Percentiles rank a stretch among this genome's conserved stretches.
phyloP scores from a whole-genome alignment of 2,797 vertebrate species.

The Apogon hyalosoma region DNA sequence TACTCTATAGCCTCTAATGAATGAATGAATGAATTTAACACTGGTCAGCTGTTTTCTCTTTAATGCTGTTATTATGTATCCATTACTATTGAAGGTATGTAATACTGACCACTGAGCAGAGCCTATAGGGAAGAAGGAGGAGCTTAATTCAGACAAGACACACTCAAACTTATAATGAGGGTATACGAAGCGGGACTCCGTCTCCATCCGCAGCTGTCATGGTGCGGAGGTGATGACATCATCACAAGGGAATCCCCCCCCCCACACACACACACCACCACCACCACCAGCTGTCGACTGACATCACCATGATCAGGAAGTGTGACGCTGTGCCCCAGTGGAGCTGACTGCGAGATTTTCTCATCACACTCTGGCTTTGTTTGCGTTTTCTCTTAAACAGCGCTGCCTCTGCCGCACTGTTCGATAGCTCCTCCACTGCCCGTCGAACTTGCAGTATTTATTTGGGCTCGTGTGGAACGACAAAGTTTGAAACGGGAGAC shows the following conservation, averaged over 20 bases:
- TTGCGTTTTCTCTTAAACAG: neutral
- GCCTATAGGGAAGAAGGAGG: neutral
- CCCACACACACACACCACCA: too few relatives aligned
- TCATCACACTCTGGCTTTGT: neutral
- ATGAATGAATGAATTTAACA: too few relatives aligned
- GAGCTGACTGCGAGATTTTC: neutral
- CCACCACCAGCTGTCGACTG: slow-evolving; percentile 63
- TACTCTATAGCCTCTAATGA: too few relatives aligned
- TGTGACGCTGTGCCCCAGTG: slow-evolving; percentile 4
- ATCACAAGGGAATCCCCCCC: slow-evolving; percentile 55
- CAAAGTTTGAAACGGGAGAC: slow-evolving; percentile 31
- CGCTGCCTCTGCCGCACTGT: neutral
- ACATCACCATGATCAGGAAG: slow-evolving; percentile 55
- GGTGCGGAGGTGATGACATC: slow-evolving; percentile 53
- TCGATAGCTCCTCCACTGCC: neutral
- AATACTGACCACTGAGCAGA: slow-evolving; percentile 11
- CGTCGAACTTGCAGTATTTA: neutral
- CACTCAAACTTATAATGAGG: slow-evolving; percentile 32
- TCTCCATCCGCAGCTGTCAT: slow-evolving; percentile 18
- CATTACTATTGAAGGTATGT: slow-evolving; percentile 3
- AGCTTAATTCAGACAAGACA: slow-evolving; percentile 10
- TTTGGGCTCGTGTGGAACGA: slow-evolving; percentile 12
- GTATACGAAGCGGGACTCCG: slow-evolving; percentile 24
- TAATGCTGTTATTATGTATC: slow-evolving; percentile 4
- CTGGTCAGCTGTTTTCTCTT: too few relatives aligned